Evolutionary conservation across 2,113 vertebrate genomes (phyloP), one percentile per base, ranked within the genome.

Genomic region (Calypte anna): DNA sequence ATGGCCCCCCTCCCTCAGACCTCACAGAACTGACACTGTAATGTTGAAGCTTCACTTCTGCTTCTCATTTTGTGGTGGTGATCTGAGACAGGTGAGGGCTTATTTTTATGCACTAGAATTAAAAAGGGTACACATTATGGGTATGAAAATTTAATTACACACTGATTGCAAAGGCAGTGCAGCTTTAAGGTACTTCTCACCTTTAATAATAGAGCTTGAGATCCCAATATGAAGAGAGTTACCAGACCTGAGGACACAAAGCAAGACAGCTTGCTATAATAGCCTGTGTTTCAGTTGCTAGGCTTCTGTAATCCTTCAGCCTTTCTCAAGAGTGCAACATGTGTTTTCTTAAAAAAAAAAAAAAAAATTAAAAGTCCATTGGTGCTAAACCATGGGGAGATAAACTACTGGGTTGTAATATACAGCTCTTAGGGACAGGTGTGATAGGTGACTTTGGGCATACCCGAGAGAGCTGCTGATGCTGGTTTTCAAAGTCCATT

Each of bases 251-350:
- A 86, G 86, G 91, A 94, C 68, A 84, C 82, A 94, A 91, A 91
- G 70, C 73, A 87, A 73, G 86, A 73, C 68, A 72, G 67, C 74
- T 94, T 87, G 67, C 86, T 67, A 38, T 90, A 91, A 69, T 78
- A 91, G 86, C 87, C 88, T 55, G 40, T 76, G n/a, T 84, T 88
- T 90, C 83, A 83, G 67, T 96, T 93, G 94, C 97, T 94, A 91
- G 91, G 90, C 94, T 95, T 96, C 92, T 57, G 50, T 94, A 57
- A 89, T 96, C 81, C 93, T 93, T 94, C 86, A 97, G 88, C 88
- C 79, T 93, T 73, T 91, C 82, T 81, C 72, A 64, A 48, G 50
- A 62, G 85, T 3, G 6, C 51, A 80, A 36, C 75, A 27, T 88
- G 82, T 91, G 63, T 94, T 93, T 88, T 81, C 69, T 87, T 2